phyloP scores from a whole-genome alignment of 2,797 vertebrate genomes.

The Chaenodraco wilsoni region DNA sequence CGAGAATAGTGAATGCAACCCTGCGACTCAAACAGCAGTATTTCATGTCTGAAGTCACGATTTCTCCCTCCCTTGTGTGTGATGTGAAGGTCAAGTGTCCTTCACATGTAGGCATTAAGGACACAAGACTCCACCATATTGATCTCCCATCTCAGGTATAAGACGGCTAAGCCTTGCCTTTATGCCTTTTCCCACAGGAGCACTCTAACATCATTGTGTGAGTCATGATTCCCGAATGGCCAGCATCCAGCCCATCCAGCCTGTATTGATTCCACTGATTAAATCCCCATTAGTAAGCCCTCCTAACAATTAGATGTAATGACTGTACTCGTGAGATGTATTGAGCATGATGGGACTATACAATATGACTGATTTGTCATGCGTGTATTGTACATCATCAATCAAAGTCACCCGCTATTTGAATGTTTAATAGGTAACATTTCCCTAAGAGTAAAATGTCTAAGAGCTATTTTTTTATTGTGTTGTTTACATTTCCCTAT shows the following conservation, averaged over 20 bases:
- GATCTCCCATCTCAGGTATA: conserved; percentile 29
- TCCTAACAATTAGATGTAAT: conserved; percentile 23
- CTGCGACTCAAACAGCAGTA: not conserved
- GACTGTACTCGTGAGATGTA: not conserved
- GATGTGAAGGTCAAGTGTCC: conserved; percentile 41
- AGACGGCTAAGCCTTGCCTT: conserved; percentile 22
- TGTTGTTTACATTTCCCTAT: no score
- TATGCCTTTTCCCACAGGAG: conserved; percentile 17
- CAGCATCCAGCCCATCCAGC: conserved; percentile 27
- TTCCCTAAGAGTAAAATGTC: no score
- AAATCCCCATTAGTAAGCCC: conserved; percentile 17
- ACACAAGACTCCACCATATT: conserved; percentile 23
- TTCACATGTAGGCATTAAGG: conserved; percentile 20
- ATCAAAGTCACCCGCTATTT: no score
- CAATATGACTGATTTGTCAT: not conserved
- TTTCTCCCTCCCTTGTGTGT: not conserved
- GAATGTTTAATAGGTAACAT: no score
- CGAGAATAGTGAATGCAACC: not conserved
- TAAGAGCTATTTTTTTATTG: no score
- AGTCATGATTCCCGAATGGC: conserved; percentile 34
- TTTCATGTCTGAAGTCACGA: not conserved
- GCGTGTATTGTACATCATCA: no score
- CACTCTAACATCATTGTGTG: conserved; percentile 31
- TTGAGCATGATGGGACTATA: not conserved
- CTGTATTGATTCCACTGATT: conserved; percentile 31